Conservation (phyloP, 2,888 invertebrate species). For the Tinea pellionella region DNA sequence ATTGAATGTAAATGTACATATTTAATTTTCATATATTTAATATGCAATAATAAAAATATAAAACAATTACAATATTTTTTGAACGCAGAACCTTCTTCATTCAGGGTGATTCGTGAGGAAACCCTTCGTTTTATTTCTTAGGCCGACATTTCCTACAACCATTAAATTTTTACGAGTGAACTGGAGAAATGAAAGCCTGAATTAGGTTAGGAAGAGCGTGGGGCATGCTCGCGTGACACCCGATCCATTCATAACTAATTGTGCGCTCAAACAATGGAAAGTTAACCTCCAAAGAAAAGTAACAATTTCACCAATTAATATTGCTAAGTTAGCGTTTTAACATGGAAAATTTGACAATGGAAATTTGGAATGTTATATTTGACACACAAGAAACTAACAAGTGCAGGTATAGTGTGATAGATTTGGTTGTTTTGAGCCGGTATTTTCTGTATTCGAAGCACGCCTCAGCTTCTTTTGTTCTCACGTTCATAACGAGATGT, state of each 20-base stretch:
- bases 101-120: constrained; percentile 28
- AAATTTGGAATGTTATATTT: too few species aligned
- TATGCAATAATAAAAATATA: constrained; percentile 3
- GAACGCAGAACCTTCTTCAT: neutral
- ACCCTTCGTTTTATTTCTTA: constrained; percentile 39
- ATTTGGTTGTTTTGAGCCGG: neutral
- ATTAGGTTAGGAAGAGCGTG: constrained; percentile 57
- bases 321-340: neutral
- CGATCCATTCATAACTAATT: constrained; percentile 35
- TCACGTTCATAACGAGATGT: constrained; percentile 63
- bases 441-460: constrained; percentile 34
- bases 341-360: too few species aligned
- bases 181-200: constrained; percentile 61
- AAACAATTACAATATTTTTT: constrained; percentile 7
- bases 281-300: constrained; percentile 21
- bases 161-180: constrained; percentile 66
- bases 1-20: too few species aligned
- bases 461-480: constrained; percentile 58
- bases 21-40: constrained; percentile 1
- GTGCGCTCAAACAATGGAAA: constrained; percentile 2
- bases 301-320: constrained; percentile 20
- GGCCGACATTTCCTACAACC: constrained; percentile 46
- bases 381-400: neutral
- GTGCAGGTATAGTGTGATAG: constrained; percentile 3
- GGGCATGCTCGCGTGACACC: constrained; percentile 45